Percentiles rank a stretch among this genome's conserved stretches.
These are phyloP conservation scores for Galendromus occidentalis DNA, from an alignment of 1,140 invertebrate genomes.

Conservation along the genomic window DNA sequence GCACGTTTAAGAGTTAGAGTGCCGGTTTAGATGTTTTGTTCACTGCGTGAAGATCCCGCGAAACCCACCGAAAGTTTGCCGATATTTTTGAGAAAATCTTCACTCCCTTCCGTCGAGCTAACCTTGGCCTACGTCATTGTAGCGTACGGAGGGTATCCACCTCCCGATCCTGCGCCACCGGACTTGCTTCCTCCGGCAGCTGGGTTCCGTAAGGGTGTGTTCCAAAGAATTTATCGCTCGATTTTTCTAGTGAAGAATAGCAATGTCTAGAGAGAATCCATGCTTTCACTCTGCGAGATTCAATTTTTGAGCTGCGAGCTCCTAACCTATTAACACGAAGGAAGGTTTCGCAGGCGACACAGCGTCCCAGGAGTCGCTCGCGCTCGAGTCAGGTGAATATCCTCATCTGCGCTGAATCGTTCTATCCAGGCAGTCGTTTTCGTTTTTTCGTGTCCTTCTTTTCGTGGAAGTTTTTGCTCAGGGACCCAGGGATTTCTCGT, in stretches of 20 bases:
- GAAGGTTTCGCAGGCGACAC: not conserved
- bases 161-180: constrained; percentile 55
- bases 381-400: constrained; percentile 10
- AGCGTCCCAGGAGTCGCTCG: constrained; percentile 5
- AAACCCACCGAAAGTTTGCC: not conserved
- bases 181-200: constrained; percentile 34
- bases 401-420: not conserved
- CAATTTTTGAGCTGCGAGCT: no score
- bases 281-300: no score
- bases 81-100: not conserved
- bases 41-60: not conserved
- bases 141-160: constrained; percentile 60
- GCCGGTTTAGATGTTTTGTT: not conserved
- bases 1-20: not conserved
- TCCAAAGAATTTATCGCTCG: no score
- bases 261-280: no score
- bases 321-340: no score
- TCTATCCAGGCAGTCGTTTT: no score
- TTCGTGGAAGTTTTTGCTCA: no score
- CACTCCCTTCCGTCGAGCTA: not conserved
- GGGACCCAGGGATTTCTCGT: no score
- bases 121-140: constrained; percentile 14
- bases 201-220: constrained; percentile 8
- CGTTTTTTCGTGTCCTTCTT: no score
- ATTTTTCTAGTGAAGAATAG: no score